Evolutionary conservation across 2,888 invertebrate species (phyloP).

Genomic region (Sphaerophoria rueppellii): DNA sequence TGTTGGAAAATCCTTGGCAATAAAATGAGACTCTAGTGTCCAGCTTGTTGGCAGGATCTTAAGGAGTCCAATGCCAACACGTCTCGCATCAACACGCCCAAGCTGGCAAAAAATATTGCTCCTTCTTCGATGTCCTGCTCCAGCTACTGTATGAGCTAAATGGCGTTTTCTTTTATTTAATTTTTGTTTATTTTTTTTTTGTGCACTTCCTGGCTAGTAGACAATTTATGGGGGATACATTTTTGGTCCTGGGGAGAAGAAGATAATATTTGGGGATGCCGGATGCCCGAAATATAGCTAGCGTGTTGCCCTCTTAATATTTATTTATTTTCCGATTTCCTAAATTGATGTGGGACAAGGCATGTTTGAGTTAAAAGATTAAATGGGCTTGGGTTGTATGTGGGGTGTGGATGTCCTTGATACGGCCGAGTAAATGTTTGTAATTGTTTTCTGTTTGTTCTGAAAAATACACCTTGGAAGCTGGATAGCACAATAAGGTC

Average conservation of each 20-base stretch:
- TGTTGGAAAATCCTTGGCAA: slow-evolving; percentile 29
- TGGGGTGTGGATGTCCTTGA: not conserved
- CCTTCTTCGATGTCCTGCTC: slow-evolving; percentile 16
- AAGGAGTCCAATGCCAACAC: slow-evolving; percentile 53
- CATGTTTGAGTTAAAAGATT: slow-evolving; percentile 55
- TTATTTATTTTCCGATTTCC: slow-evolving; percentile 71
- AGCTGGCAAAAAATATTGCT: slow-evolving; percentile 38
- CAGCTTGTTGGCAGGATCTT: slow-evolving; percentile 53
- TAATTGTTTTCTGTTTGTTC: not conserved
- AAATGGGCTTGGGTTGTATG: not conserved
- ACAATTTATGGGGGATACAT: slow-evolving; percentile 47
- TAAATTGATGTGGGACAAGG: slow-evolving; percentile 59
- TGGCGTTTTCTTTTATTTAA: not conserved
- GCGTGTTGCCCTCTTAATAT: slow-evolving; percentile 60
- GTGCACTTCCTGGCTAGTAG: not conserved
- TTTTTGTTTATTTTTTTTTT: not conserved
- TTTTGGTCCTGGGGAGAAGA: slow-evolving; percentile 36
- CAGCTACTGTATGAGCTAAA: not conserved
- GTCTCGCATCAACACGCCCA: slow-evolving; percentile 42
- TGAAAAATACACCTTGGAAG: no score
- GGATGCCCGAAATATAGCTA: not conserved
- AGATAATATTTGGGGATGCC: slow-evolving; percentile 48
- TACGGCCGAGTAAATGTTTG: not conserved
- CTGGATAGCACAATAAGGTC: no score
- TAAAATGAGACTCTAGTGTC: slow-evolving; percentile 42